These are phyloP conservation scores for Endotricha flammealis DNA, from an alignment of 2,888 invertebrate species.

Conservation along the genomic window DNA sequence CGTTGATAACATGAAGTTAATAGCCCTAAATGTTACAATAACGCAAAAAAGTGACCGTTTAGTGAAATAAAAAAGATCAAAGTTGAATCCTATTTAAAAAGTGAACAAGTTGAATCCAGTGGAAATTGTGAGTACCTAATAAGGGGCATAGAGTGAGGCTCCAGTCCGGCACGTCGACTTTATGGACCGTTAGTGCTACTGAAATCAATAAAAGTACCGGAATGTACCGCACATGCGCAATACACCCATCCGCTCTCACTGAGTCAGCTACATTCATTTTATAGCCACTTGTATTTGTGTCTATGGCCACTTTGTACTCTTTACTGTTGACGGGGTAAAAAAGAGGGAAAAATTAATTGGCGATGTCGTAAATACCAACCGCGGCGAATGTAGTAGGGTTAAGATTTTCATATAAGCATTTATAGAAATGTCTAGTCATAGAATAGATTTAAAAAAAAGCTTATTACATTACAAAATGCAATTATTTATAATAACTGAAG, in stretches of 20 bases:
- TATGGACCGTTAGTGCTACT: conserved; percentile 82
- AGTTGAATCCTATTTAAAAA: conserved; percentile 51
- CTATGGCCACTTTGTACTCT: conserved; percentile 71
- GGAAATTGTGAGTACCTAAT: conserved; percentile 71
- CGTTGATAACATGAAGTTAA: no score
- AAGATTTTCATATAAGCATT: conserved; percentile 24
- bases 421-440: no score
- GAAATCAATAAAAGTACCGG: conserved; percentile 84
- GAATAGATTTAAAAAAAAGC: no score
- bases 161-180: conserved; percentile 72
- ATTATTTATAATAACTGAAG: conserved; percentile 1
- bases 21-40: background rate
- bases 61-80: conserved; percentile 29
- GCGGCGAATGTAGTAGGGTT: conserved; percentile 38
- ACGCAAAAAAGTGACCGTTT: conserved; percentile 19
- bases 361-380: conserved; percentile 42
- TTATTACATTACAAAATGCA: no score
- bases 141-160: conserved; percentile 67
- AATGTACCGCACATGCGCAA: conserved; percentile 78
- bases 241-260: conserved; percentile 51
- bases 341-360: conserved; percentile 57
- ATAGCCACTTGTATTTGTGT: conserved; percentile 77
- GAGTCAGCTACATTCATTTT: conserved; percentile 76
- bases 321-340: conserved; percentile 66
- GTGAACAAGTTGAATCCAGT: conserved; percentile 66